phyloP scores from a whole-genome alignment of 2,888 invertebrate species.

The Drosophila bunnanda region DNA sequence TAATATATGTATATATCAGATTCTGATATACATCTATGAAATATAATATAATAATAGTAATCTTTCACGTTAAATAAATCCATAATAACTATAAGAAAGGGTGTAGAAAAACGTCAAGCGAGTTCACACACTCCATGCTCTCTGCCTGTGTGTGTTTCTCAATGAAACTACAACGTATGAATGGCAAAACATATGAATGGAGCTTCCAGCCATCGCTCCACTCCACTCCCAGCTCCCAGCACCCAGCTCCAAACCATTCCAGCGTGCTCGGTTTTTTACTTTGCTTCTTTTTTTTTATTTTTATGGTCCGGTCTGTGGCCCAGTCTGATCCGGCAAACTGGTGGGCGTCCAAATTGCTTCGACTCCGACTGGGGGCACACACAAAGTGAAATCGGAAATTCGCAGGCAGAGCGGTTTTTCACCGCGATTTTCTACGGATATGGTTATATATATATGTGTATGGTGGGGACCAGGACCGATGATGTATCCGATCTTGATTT shows the following conservation, averaged over 20 bases:
- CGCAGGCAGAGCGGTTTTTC: constrained; percentile 22
- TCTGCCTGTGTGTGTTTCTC: constrained; percentile 45
- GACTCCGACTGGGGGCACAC: constrained; percentile 16
- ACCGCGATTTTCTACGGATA: constrained; percentile 9
- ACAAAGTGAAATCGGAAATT: constrained; percentile 55
- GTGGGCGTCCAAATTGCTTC: constrained; percentile 74
- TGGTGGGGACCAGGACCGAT: constrained; percentile 14
- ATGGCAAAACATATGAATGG: constrained; percentile 44
- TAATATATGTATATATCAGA: too few relatives aligned
- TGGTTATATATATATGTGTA: not conserved
- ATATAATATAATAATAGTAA: not conserved
- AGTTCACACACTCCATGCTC: constrained; percentile 1
- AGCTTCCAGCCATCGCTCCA: constrained; percentile 12
- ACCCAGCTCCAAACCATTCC: constrained; percentile 13
- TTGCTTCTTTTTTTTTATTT: not conserved
- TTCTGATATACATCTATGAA: too few relatives aligned
- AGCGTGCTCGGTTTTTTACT: constrained; percentile 8
- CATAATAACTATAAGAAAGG: not conserved
- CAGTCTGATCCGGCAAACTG: constrained; percentile 36
- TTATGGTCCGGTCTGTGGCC: constrained; percentile 27
- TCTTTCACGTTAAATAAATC: not conserved
- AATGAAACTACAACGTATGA: constrained; percentile 66
- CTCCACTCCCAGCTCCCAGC: constrained; percentile 5
- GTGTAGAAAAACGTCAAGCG: constrained; percentile 4
- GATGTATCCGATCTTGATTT: constrained; percentile 32